Base-by-base conservation (phyloP, 2,888 invertebrate genomes). In the Dryococelus australis region DNA sequence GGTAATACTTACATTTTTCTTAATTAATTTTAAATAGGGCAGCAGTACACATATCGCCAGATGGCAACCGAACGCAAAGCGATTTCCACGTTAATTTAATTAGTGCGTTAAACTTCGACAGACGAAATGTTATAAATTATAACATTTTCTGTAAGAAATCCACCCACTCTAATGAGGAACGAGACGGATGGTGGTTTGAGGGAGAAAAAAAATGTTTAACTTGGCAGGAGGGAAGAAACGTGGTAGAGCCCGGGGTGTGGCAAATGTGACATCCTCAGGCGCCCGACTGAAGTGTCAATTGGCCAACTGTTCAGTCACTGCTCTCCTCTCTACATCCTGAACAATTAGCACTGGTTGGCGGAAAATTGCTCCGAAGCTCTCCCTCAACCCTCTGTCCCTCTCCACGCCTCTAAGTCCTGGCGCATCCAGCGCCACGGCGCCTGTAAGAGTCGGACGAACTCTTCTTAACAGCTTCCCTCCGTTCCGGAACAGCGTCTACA, bases 311-410 rank as follows among this genome's bases (percentile, higher is more conserved):
- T 65, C n/a, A 20, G 65, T 65, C 65, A n/a, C n/a, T 24, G n/a
- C 65, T 65, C n/a, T 65, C 16, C 65, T n/a, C 65, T n/a, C n/a
- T 65, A 24, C 24, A 65, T 20, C n/a, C 65, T 20, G 65, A 20
- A 65, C 65, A 65, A 65, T 65, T 65, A 65, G 65, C 65, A 65
- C 65, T 65, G 65, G 65, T 65, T n/a, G 65, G 65, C 8, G 65
- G 10, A 65, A n/a, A n/a, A 65, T 65, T n/a, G n/a, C 65, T 20
- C 65, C 0, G 65, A 65, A 16, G 12, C 65, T 65, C 65, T 24
- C n/a, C 8, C 51, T 35, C 47, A 13, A 47, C 65, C n/a, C 65
- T 6, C 65, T 65, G 20, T 24, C 20, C 65, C 65, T n/a, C 65
- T 24, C n/a, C 24, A 8, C 24, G 8, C n/a, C n/a, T 0, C 65